Percentiles rank a stretch among this genome's conserved stretches.
These are phyloP conservation scores for Acinonyx jubatus DNA, from an alignment of 2,113 vertebrate genomes.

Conservation along the genomic window DNA sequence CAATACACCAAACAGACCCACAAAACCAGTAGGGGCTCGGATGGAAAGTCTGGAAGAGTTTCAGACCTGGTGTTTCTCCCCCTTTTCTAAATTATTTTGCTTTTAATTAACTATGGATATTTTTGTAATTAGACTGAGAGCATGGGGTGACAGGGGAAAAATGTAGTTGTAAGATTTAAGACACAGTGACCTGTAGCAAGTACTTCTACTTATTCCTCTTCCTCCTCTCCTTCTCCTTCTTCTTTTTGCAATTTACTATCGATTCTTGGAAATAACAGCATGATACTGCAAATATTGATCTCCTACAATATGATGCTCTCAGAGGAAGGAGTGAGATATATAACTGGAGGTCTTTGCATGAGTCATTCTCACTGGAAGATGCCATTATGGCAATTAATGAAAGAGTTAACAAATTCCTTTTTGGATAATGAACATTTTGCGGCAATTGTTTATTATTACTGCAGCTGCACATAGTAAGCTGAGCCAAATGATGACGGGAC, in stretches of 20 bases:
- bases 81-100: background rate
- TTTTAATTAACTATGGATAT: constrained; percentile 16
- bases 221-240: too few relatives aligned
- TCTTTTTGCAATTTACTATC: constrained; percentile 16
- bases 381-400: constrained; percentile 1
- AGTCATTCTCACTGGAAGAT: constrained; percentile 32
- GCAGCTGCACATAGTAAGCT: background rate
- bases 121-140: constrained; percentile 34
- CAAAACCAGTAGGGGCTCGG: background rate
- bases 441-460: background rate
- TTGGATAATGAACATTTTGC: background rate
- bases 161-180: background rate
- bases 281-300: constrained; percentile 32
- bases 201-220: too few relatives aligned
- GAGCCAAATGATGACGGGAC: background rate
- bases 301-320: background rate
- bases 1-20: background rate
- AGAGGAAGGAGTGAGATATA: background rate
- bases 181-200: background rate
- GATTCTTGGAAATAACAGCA: constrained; percentile 2
- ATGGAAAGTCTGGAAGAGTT: background rate
- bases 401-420: constrained; percentile 38
- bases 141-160: constrained; percentile 18
- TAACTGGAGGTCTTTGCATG: background rate
- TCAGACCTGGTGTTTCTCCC: background rate